Conservation (phyloP, 2,797 vertebrate species). For the Pangasius krempfi region DNA sequence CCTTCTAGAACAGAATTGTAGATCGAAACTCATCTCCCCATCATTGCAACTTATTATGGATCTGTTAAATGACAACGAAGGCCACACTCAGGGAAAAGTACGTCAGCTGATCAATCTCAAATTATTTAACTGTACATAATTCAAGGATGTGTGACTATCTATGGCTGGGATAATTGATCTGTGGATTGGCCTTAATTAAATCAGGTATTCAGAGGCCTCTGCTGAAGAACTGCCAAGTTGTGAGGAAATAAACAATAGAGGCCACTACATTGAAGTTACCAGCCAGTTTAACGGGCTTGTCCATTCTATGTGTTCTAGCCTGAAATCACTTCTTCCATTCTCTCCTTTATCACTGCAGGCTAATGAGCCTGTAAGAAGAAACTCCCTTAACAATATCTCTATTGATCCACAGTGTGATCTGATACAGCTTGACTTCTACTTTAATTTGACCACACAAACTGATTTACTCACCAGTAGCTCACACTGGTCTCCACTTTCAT, state of each 20-base stretch:
- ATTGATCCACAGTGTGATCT: conserved; percentile 11
- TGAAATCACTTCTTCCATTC: conserved; percentile 6
- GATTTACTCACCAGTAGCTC: not conserved
- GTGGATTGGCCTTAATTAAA: not conserved
- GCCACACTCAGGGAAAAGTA: too few species aligned
- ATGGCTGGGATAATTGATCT: not conserved
- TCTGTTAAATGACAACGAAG: not conserved
- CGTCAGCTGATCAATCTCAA: not conserved
- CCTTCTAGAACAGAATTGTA: not conserved
- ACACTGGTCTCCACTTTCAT: not conserved
- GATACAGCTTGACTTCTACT: not conserved
- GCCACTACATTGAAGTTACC: not conserved
- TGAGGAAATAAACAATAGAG: not conserved
- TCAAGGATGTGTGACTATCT: not conserved
- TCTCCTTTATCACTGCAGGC: not conserved
- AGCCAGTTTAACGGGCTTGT: not conserved
- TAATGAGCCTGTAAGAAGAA: conserved; percentile 12
- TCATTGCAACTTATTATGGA: not conserved
- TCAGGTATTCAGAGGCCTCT: not conserved
- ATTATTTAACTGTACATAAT: not conserved
- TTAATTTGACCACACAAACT: not conserved
- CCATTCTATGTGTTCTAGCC: not conserved
- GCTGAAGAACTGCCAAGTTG: not conserved
- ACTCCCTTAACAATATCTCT: not conserved
- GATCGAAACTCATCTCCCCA: conserved; percentile 10